Base-by-base conservation (phyloP, 2,888 invertebrate genomes). In the Leptopilina syphax region DNA sequence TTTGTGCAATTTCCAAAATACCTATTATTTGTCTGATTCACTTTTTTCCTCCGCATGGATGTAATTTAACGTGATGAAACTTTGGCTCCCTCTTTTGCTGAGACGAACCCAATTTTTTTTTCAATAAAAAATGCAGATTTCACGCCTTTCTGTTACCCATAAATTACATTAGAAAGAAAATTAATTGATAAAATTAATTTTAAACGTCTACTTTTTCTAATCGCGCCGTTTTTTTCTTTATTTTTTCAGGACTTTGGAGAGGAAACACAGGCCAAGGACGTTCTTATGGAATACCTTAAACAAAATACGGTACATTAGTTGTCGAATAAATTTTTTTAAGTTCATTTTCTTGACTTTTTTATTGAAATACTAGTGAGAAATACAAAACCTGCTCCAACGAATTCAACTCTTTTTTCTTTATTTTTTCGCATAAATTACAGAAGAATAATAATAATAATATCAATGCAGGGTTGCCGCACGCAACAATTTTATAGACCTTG, bases 221-320 rank as follows among this genome's bases (percentile, higher is more conserved):
- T 44, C 8, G 1, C 8, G 18, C 50, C 34, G 66, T 24, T 10
- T 27, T 13, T 60, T 63, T 76, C 67, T 63, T 76, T 66, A 81
- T 81, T 73, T 60, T 85, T 95, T 85, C 93, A 97, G 97, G 98
- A 99, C 93, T 99, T 97, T 92, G 99, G 99, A 90, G 98, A 98
- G 92, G 99, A 99, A 93, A 98, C 98, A 79, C 98, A 96, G 86
- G 98, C 98, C 83, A 94, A 98, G 91, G 98, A 98, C 93, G 96
- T 98, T 88, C 95, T 99, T 87, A 97, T 96, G 93, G 98, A 98
- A 92, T 98, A 98, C 93, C 95, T 99, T 92, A 97, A 97, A 93
- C 95, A 95, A 91, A 91, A 89, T 84, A 88, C 91, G 92, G 90
- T 90, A 88, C 91, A 91, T 91, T 85, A 88, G 90, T 82, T 92